Evolutionary conservation across 2,888 invertebrate species (phyloP).

Genomic region (Autographa gamma): DNA sequence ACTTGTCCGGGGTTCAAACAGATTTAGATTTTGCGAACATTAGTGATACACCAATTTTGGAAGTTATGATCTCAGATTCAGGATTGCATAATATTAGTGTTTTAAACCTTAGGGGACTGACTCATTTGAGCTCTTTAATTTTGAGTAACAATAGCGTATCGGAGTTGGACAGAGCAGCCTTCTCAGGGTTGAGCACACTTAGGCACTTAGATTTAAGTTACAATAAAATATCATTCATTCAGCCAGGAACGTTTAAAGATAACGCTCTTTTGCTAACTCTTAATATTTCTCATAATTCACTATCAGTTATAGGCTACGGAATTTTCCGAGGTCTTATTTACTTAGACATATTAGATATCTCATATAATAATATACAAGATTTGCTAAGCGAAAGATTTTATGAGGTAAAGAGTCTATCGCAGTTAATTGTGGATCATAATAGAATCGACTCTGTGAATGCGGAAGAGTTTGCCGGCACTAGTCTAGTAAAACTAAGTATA

Average conservation of each 20-base stretch:
- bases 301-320: conserved; percentile 70
- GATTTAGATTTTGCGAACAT: conserved; percentile 59
- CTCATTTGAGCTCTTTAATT: conserved; percentile 58
- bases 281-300: conserved; percentile 75
- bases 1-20: conserved; percentile 66
- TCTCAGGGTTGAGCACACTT: conserved; percentile 64
- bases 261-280: conserved; percentile 64
- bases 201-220: conserved; percentile 71
- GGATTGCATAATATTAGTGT: conserved; percentile 62
- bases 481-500: conserved; percentile 71
- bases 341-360: conserved; percentile 72
- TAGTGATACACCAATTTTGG: conserved; percentile 49
- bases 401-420: conserved; percentile 65
- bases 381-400: conserved; percentile 74
- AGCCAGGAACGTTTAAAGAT: conserved; percentile 75
- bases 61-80: conserved; percentile 65
- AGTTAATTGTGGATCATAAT: conserved; percentile 75
- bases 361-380: conserved; percentile 71
- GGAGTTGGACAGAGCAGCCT: conserved; percentile 62
- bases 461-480: conserved; percentile 68
- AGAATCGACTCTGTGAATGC: conserved; percentile 65
- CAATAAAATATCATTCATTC: conserved; percentile 72
- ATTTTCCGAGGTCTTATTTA: conserved; percentile 70
- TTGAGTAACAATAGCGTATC: conserved; percentile 69
- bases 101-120: conserved; percentile 62